Conservation (phyloP, 1,140 invertebrate genomes). For the Rhagoletis zephyria region DNA sequence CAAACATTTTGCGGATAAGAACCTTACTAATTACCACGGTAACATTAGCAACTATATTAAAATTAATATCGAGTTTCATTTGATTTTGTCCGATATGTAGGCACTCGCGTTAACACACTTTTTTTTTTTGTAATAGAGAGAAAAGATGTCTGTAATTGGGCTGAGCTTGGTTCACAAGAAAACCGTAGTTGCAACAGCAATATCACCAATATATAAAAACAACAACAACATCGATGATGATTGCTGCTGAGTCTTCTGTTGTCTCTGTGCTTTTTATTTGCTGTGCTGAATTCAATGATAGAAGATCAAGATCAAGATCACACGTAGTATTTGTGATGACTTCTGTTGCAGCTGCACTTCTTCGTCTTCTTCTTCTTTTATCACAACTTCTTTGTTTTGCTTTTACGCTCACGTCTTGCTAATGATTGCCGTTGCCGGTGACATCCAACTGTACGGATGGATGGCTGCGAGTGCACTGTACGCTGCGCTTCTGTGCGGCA, state of each 20-base stretch:
- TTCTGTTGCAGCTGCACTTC: not conserved
- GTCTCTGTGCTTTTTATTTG: not conserved
- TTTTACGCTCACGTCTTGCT: not conserved
- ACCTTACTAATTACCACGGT: not conserved
- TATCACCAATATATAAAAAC: not conserved
- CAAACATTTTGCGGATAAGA: slow-evolving; percentile 2
- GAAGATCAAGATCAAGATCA: slow-evolving; percentile 52
- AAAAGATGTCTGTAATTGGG: slow-evolving; percentile 9
- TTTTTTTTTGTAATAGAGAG: not conserved
- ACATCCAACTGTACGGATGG: slow-evolving; percentile 48
- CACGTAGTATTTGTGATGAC: slow-evolving; percentile 30
- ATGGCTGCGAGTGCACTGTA: slow-evolving; percentile 47
- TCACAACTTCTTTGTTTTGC: slow-evolving; percentile 6
- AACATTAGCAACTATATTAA: not conserved
- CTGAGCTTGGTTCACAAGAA: not conserved
- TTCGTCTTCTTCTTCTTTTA: not conserved
- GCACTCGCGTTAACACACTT: not conserved
- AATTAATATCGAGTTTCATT: not conserved
- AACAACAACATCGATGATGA: not conserved
- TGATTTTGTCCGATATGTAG: not conserved
- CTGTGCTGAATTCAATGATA: slow-evolving; percentile 45
- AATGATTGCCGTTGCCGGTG: slow-evolving; percentile 40
- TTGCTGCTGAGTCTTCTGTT: not conserved
- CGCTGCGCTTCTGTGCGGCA: slow-evolving; percentile 44
- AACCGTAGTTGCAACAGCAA: slow-evolving; percentile 12